Evolutionary conservation across 2,888 invertebrate genomes (phyloP).

Genomic region (Agonopterix arenella): DNA sequence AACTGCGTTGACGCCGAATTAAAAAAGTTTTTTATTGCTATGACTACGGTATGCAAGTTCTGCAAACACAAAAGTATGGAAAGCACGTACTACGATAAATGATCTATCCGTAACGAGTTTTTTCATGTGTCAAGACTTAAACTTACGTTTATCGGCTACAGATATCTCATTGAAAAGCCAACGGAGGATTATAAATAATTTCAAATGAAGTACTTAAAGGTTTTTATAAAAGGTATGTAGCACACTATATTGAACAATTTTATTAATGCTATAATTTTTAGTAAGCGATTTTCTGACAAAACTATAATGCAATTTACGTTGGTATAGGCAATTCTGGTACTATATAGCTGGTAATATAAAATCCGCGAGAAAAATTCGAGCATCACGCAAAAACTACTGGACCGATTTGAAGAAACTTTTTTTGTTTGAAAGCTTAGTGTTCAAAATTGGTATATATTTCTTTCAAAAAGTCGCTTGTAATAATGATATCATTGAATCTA

Average conservation of each 20-base stretch:
- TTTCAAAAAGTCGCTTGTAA: no score
- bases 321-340: no score
- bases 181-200: constrained; percentile 26
- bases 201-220: constrained; percentile 18
- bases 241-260: background rate
- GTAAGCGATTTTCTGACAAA: no score
- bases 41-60: background rate
- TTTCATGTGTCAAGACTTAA: constrained; percentile 15
- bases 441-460: no score
- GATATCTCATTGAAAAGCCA: constrained; percentile 27
- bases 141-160: constrained; percentile 21
- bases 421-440: no score
- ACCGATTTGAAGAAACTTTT: no score
- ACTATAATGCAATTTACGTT: no score
- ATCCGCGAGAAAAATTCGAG: no score
- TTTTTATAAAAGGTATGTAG: constrained; percentile 5
- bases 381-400: no score
- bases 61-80: constrained; percentile 8
- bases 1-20: background rate
- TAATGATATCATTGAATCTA: no score
- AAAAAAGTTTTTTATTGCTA: background rate
- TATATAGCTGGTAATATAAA: no score
- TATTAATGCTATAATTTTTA: background rate
- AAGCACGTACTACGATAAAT: constrained; percentile 11
- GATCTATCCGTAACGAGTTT: constrained; percentile 14